Base-by-base conservation (phyloP, 2,888 invertebrate species). In the Meloe dianella region DNA sequence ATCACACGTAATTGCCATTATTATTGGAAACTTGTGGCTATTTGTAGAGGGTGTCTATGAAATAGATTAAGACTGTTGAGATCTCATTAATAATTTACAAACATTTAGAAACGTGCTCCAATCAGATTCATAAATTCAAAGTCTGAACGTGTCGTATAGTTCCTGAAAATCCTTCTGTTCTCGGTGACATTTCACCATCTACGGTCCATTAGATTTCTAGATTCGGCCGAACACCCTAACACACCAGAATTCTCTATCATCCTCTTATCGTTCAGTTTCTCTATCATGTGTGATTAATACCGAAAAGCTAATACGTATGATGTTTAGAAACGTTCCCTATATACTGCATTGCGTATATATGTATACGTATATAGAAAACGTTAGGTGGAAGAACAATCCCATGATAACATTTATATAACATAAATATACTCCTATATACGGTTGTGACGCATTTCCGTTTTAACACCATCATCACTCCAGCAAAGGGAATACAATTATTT, bases 181-280 rank as follows among this genome's bases (percentile, higher is more conserved):
- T n/a, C n/a, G 20, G 63, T 67, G 63, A 67, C 66, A 60, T 63
- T 58, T 63, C 64, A 67, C 64, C 67, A 64, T 64, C 64, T 51
- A 60, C 56, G 68, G 65, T 65, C 68, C 65, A 65, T 68, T 68
- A 68, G 59, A 57, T 65, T 35, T 56, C 24, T 41, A 29, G 60
- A 57, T 62, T 57, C 24, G 35, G 12, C 12, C 3, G 14, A 4
- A 10, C 27, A 47, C 54, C 56, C 41, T 54, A 51, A 59, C 32
- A 47, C 29, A 54, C 29, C 56, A 60, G 20, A 47, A 62, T 68
- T 61, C 65, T 68, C 59, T 63, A 68, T 65, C 67, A 68, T 35
- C 62, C 67, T 65, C 67, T 68, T 68, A 65, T 68, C 67, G 38
- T 63, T 60, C 66, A 57, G 47, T 32, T 66, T 54, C 62, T 66